phyloP scores from a whole-genome alignment of 2,113 vertebrate species.

The Seriola rivoliana region DNA sequence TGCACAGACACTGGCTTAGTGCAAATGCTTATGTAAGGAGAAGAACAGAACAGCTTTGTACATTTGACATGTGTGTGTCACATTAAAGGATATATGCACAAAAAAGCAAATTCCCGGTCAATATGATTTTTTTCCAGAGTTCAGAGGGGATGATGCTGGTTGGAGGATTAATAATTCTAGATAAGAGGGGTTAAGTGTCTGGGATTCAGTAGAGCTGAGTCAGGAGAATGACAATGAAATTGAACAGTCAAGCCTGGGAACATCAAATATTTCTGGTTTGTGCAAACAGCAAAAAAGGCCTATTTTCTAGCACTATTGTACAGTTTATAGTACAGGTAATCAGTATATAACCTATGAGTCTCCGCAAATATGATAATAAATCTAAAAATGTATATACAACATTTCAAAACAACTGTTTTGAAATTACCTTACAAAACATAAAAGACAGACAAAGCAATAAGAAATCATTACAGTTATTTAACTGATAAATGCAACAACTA shows the following conservation, averaged over 20 bases:
- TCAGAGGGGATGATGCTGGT: conserved; percentile 20
- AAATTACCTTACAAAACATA: background rate
- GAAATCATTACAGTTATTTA: background rate
- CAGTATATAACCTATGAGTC: background rate
- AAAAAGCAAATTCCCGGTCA: conserved; percentile 28
- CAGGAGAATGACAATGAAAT: conserved; percentile 13
- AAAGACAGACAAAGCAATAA: background rate
- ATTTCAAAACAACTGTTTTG: no score
- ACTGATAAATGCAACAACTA: background rate
- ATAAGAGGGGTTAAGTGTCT: conserved; percentile 46
- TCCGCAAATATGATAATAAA: background rate
- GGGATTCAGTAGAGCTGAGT: conserved; percentile 29
- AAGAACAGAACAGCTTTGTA: background rate
- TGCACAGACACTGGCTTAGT: conserved; percentile 20
- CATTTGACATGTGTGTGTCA: conserved; percentile 25
- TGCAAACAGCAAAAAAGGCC: background rate
- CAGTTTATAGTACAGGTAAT: no score
- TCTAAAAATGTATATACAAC: no score
- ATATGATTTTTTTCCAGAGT: conserved; percentile 32
- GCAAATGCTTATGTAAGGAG: conserved; percentile 28
- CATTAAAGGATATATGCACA: conserved; percentile 36
- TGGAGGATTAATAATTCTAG: conserved; percentile 46
- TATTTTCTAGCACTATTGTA: background rate
- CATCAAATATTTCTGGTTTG: background rate
- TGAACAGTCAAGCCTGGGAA: background rate